These are phyloP conservation scores for Lamprologus speciosus DNA, from an alignment of 2,113 vertebrate species.

Conservation along the genomic window DNA sequence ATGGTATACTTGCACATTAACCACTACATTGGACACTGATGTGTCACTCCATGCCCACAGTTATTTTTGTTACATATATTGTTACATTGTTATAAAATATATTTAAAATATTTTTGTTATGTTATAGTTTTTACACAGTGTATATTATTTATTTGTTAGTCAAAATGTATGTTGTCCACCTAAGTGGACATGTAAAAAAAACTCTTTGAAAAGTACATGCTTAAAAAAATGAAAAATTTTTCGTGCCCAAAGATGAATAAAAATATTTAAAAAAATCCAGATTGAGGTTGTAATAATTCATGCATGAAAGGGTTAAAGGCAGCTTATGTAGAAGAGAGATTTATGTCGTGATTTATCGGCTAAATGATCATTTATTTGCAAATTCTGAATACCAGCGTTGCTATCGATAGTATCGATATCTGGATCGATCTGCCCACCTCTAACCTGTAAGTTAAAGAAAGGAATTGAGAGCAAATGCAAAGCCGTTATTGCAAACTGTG, in stretches of 20 bases:
- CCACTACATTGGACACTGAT: neutral
- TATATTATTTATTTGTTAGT: neutral
- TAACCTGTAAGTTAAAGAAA: constrained; percentile 34
- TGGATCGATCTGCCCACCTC: neutral
- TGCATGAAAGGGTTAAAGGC: neutral
- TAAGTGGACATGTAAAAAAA: neutral
- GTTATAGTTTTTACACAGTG: neutral
- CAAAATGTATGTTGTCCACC: neutral
- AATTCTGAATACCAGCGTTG: neutral
- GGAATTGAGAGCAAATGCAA: constrained; percentile 26
- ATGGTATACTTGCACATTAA: neutral
- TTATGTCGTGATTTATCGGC: neutral
- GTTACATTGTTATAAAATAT: neutral
- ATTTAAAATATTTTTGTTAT: neutral
- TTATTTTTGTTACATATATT: neutral
- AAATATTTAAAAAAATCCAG: rapidly evolving
- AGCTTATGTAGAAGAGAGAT: neutral
- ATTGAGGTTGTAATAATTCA: neutral
- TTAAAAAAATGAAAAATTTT: neutral
- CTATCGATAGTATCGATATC: neutral
- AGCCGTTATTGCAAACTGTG: constrained; percentile 29
- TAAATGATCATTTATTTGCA: neutral
- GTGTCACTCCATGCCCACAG: neutral
- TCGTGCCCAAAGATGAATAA: neutral
- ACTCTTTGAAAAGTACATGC: neutral